Conservation (phyloP, 2,113 vertebrate genomes). For the Coreoperca whiteheadi region DNA sequence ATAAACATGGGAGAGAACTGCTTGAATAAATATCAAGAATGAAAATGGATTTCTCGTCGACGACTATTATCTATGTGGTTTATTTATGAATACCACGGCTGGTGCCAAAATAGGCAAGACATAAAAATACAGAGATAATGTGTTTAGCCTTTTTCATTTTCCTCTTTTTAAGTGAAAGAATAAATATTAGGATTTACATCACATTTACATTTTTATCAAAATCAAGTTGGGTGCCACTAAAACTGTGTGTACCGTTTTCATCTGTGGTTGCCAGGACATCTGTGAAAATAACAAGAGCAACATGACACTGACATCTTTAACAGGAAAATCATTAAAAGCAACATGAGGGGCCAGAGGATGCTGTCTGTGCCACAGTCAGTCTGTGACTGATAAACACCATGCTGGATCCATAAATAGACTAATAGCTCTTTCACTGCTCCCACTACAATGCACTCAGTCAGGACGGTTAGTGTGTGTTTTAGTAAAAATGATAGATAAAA, state of each 20-base stretch:
- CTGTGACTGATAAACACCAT: constrained; percentile 79
- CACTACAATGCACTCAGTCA: constrained; percentile 69
- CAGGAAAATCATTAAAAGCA: constrained; percentile 80
- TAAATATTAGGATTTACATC: constrained; percentile 85
- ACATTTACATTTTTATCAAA: constrained; percentile 84
- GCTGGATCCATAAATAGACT: constrained; percentile 77
- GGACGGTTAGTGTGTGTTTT: constrained; percentile 63
- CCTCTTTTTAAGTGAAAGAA: constrained; percentile 82
- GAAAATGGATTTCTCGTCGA: constrained; percentile 92
- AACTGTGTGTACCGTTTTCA: constrained; percentile 42
- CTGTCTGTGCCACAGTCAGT: constrained; percentile 72
- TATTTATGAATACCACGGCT: constrained; percentile 84
- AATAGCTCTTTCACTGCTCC: constrained; percentile 64
- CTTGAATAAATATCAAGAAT: constrained; percentile 89
- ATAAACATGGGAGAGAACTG: constrained; percentile 88
- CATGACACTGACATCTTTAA: constrained; percentile 80
- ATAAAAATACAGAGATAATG: constrained; percentile 83
- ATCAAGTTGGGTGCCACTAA: constrained; percentile 74
- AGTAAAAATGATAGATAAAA: constrained; percentile 75
- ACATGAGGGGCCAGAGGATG: constrained; percentile 78
- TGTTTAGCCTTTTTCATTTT: constrained; percentile 81
- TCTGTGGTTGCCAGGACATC: constrained; percentile 65
- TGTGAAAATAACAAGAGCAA: constrained; percentile 72
- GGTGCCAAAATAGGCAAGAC: constrained; percentile 79
- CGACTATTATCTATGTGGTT: constrained; percentile 87